Base-by-base conservation (phyloP, 2,888 invertebrate species). In the Cerceris rybyensis region DNA sequence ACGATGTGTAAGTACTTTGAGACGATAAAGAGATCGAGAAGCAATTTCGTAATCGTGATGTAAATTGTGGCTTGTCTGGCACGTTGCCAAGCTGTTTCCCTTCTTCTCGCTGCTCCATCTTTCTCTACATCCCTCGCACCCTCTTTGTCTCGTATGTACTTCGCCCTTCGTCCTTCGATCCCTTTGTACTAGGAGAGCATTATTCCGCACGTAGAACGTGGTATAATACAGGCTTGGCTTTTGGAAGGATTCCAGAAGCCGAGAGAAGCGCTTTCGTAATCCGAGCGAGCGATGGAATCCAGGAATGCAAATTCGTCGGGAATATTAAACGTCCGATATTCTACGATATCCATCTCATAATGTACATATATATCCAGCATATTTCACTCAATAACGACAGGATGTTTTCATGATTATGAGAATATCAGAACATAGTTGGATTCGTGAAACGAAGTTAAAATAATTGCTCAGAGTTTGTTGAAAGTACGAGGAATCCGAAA, bases 241-340 rank as follows among this genome's bases (percentile, higher is more conserved):
- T 70, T 78, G 83, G 72, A 80, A 66, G 66, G 71, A 75, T 72
- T 80, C 75, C 83, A 83, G 72, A 70, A 69, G 67, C 71, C 52
- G 55, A 14, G 72, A 69, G 64, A 68, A 67, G 58, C 49, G 54
- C 46, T 43, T 14, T 60, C 65, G 60, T 75, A 75, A 82, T 81
- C 78, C 60, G 69, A 66, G 67, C 54, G 57, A 65, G 63, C 65
- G 75, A 78, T 78, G 81, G 78, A 82, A 82, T 67, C 54, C 57
- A 39, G 78, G 82, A 78, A 75, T 72, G 78, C 78, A 71, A 79
- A 82, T 81, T 58, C 65, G 41, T 54, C 42, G 52, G 57, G 72
- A 79, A 82, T 82, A 76, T 82, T 79, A 82, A 82, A 79, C 64
- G 71, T 16, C 39, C 49, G 67, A 67, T 67, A 72, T 54, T 66